Evolutionary conservation across 2,888 invertebrate species (phyloP).

Genomic region (Aleiodes alternator): DNA sequence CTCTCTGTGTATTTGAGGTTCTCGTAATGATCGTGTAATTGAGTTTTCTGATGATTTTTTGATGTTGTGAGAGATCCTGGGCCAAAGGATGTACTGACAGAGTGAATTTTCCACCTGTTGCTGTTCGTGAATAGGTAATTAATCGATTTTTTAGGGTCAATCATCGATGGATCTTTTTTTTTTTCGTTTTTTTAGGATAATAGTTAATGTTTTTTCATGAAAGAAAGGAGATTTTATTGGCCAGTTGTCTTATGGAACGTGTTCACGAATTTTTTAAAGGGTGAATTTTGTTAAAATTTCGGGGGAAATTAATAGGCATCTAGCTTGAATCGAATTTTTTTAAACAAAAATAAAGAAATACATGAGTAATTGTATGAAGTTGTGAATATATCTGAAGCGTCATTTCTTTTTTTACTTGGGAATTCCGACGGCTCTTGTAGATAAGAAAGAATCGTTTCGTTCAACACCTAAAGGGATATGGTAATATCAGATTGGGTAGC

Average conservation of each 20-base stretch:
- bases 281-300: too few relatives aligned
- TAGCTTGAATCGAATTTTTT: too few relatives aligned
- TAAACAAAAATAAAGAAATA: background rate
- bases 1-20: background rate
- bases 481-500: constrained; percentile 48
- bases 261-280: too few relatives aligned
- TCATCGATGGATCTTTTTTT: background rate
- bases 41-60: background rate
- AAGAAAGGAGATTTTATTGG: background rate
- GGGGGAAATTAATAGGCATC: too few relatives aligned
- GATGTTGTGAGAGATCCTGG: background rate
- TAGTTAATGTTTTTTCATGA: background rate
- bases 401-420: background rate
- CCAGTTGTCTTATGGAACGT: background rate
- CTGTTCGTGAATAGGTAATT: too few relatives aligned
- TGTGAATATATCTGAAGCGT: background rate
- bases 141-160: background rate
- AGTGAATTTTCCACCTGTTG: too few relatives aligned
- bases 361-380: background rate
- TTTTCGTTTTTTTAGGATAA: background rate
- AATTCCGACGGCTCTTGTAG: constrained; percentile 41
- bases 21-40: background rate
- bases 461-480: constrained; percentile 10
- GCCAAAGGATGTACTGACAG: too few relatives aligned
- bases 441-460: constrained; percentile 33